These are phyloP conservation scores for Pachypsylla venusta DNA, from an alignment of 1,140 invertebrate genomes.

Conservation along the genomic window DNA sequence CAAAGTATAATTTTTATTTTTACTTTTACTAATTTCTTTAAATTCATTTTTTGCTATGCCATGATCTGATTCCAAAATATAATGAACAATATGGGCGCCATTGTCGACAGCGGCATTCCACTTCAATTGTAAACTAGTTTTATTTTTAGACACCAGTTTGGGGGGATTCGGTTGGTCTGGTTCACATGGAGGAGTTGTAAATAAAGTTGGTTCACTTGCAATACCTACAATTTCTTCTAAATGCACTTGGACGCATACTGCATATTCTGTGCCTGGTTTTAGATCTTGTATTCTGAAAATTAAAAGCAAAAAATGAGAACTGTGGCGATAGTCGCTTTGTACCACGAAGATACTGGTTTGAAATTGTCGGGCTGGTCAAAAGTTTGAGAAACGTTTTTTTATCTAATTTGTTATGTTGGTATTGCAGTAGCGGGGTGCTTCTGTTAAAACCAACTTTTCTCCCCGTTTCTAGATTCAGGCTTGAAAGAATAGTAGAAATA, in stretches of 20 bases:
- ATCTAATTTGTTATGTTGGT: constrained; percentile 7
- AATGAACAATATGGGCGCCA: constrained; percentile 58
- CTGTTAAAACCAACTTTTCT: too few relatives aligned
- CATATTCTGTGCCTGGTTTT: constrained; percentile 64
- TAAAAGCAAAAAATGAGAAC: constrained; percentile 6
- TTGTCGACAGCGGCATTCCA: constrained; percentile 58
- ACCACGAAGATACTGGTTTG: too few relatives aligned
- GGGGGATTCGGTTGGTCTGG: constrained; percentile 43
- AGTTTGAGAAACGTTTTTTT: not conserved
- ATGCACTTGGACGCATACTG: constrained; percentile 48
- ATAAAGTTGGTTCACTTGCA: constrained; percentile 36
- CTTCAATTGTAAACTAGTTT: constrained; percentile 36
- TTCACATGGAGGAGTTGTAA: constrained; percentile 48
- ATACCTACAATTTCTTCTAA: constrained; percentile 35
- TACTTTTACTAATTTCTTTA: constrained; percentile 49
- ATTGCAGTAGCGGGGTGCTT: not conserved
- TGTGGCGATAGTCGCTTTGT: not conserved
- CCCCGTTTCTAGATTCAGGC: too few relatives aligned
- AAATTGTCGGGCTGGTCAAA: too few relatives aligned
- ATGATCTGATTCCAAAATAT: constrained; percentile 63
- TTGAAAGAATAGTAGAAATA: too few relatives aligned
- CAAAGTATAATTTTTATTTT: constrained; percentile 52
- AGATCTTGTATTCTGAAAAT: constrained; percentile 52
- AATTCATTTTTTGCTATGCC: constrained; percentile 44
- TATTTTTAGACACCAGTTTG: constrained; percentile 39